Evolutionary conservation across 23 tunicate species (phyloP), one percentile per base, ranked within the genome.

Genomic region (Trididemnum miniatum): DNA sequence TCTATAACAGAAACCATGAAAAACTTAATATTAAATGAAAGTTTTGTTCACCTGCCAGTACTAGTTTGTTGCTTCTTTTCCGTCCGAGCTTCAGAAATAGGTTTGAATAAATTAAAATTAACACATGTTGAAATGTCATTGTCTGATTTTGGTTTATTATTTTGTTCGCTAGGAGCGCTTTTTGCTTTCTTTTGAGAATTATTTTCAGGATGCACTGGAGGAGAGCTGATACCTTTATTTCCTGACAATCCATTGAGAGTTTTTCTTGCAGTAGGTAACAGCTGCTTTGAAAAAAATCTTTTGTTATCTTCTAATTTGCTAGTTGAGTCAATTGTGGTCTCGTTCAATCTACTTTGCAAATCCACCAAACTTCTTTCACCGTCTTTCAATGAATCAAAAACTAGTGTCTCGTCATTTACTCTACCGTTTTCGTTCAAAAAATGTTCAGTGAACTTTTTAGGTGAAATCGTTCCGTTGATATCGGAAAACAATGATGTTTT

Each of bases 81-180:
- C 25, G 9, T 32, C 7, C 38, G 54, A 44, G n/a, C n/a, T n/a
- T n/a, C n/a, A n/a, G n/a, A n/a, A n/a, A n/a, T n/a, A n/a, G n/a
- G n/a, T 44, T 44, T 44, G 9, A 15, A 7, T 9, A 67, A 67
- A 32, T 32, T 67, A 22, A 67, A 67, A 32, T 67, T 22, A 32
- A 67, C 25, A 31, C 75, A 31, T 30, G 22, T 67, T 31, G 75
- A 67, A 30, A 67, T 32, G 5, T 67, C 75, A 67, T 67, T 38
- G n/a, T 44, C 15, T 44, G 54, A 44, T 44, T 7, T 15, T 7
- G 54, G 9, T 44, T 44, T 44, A 9, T 7, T 15, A 15, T 15
- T 7, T 44, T 44, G 54, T 44, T 44, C 15, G 54, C 54, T 44
- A 7, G 9, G 54, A 44, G 15, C 54, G 15, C 9, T 44, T 44